Evolutionary conservation across 1,140 invertebrate genomes (phyloP), one percentile per base, ranked within the genome.

Genomic region (Akabosia matsudoensis): DNA sequence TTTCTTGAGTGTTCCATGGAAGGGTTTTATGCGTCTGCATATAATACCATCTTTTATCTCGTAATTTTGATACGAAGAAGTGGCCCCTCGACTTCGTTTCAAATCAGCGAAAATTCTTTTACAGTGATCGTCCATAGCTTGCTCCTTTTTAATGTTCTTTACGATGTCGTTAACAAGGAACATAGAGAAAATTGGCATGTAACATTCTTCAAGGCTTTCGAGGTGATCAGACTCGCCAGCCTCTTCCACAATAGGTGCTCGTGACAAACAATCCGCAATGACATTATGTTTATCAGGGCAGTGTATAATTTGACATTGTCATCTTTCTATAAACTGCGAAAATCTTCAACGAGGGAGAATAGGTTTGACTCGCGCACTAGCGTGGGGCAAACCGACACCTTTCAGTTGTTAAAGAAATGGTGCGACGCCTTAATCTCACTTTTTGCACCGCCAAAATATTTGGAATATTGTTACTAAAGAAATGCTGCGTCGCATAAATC

Each of bases 211-310:
- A 37, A 1, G 7, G 24, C 70, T 51, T 22, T 37, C 70, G 24
- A 22, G 54, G 3, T 56, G 33, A 74, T 73, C 77, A 74, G 74
- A 26, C 33, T 72, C 77, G 73, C 70, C 34, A 22, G 61, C 7
- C 1, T 22, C 3, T n/a, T 33, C 4, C 18, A 24, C 33, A 14
- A 78, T 10, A 4, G 81, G 80, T 70, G 78, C 79, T 75, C 79
- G 28, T 16, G 74, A 76, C 0, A 80, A 33, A 16, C 77, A 77
- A 70, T 80, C 79, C 0, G 77, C 77, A 1, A 74, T 45, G 0
- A 51, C 37, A 73, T 80, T 78, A 0, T 81, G 54, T 13, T 74
- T 80, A 1, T 84, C 84, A 71, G 82, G 82, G 24, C 83, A 70
- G 75, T 85, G 82, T 0, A 77, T 24, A 26, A 83, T 73, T 73